These are phyloP conservation scores for Tetrapedia diversipes DNA, from an alignment of 2,888 invertebrate species.

Conservation along the genomic window DNA sequence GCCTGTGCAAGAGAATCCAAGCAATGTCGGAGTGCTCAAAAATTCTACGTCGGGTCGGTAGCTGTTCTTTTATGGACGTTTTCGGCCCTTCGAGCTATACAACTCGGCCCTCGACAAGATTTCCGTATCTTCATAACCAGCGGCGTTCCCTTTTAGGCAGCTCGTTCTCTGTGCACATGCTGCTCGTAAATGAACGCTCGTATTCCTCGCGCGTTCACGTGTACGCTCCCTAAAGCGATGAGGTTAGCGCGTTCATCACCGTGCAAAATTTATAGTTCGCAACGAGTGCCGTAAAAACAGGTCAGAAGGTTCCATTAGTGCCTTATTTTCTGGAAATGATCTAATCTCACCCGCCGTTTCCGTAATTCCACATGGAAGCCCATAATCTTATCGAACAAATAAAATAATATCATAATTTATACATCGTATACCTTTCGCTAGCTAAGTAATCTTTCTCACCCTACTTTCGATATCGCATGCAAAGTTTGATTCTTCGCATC, in stretches of 20 bases:
- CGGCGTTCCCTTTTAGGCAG: conserved; percentile 24
- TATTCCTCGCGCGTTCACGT: conserved; percentile 8
- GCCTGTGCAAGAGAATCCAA: neutral
- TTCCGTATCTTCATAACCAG: conserved; percentile 26
- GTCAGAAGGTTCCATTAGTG: conserved; percentile 37
- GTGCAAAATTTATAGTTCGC: conserved; percentile 42
- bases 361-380: neutral
- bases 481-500: too few relatives aligned
- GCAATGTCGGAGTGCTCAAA: neutral
- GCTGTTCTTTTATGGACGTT: neutral
- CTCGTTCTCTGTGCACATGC: conserved; percentile 9
- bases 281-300: conserved; percentile 32
- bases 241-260: conserved; percentile 47
- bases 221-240: conserved; percentile 21
- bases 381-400: neutral
- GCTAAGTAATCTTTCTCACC: too few relatives aligned
- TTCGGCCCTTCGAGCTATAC: too few relatives aligned
- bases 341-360: neutral
- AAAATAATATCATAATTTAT: neutral
- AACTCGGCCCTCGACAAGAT: conserved; percentile 10
- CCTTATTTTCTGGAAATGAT: conserved; percentile 20
- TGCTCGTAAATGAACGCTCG: conserved; percentile 35
- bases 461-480: too few relatives aligned
- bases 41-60: too few relatives aligned
- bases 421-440: too few relatives aligned